These are phyloP conservation scores for Heliocidaris tuberculata DNA, from an alignment of 35 echinoderm and acorn worm genomes.

Conservation along the genomic window DNA sequence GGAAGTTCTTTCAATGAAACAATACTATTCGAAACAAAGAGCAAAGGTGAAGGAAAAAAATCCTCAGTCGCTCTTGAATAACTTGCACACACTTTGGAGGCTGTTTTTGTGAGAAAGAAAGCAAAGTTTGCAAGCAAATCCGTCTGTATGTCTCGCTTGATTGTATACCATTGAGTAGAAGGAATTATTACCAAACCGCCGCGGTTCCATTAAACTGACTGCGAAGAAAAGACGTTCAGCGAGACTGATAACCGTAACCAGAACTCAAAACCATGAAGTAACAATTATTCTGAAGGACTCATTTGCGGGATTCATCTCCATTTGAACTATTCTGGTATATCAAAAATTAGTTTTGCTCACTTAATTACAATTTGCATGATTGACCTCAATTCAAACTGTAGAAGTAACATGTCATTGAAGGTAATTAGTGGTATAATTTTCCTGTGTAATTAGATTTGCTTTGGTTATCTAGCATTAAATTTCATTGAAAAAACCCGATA, in stretches of 20 bases:
- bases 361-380: not conserved
- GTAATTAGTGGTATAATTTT: not conserved
- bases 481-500: not conserved
- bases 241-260: not conserved
- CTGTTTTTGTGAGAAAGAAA: not conserved
- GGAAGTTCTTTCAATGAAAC: slow-evolving; percentile 6
- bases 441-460: not conserved
- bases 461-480: not conserved
- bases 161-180: not conserved
- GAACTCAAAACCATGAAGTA: slow-evolving; percentile 11
- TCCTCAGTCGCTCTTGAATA: not conserved
- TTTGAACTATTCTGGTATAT: no score
- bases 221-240: not conserved
- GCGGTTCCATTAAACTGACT: not conserved
- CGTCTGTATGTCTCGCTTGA: slow-evolving; percentile 15
- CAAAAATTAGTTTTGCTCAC: not conserved
- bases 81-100: not conserved
- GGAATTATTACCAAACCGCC: not conserved
- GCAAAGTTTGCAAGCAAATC: slow-evolving; percentile 5
- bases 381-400: not conserved
- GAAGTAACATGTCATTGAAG: not conserved
- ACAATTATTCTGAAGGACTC: not conserved
- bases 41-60: not conserved
- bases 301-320: not conserved
- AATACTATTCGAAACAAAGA: not conserved